Base-by-base conservation (phyloP, 2,113 vertebrate species). In the Acrocephalus arundinaceus region DNA sequence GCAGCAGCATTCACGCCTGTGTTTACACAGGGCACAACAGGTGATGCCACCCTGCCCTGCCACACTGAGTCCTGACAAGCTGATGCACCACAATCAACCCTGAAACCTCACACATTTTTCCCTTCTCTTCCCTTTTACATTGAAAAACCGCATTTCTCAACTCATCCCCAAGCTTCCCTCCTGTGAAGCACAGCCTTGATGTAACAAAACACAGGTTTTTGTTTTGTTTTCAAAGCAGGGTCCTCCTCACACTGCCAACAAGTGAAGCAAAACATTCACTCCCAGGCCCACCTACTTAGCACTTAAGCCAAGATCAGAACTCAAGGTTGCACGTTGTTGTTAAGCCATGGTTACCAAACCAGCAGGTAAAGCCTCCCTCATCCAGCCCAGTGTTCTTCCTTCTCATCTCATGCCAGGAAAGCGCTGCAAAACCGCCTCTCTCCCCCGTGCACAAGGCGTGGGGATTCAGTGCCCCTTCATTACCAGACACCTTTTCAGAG, bases 401-500 rank as follows among this genome's bases (percentile, higher is more conserved):
- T 28, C 43, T 62, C 77, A 89, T 37, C 43, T 46, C 33, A 30
- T 2, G 7, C 41, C 4, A 1, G 2, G 5, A 37, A 55, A 79
- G 31, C 4, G 0, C 46, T n/a, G 19, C 51, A 61, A 71, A 82
- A 4, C 5, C 11, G 17, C 23, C 20, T 67, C 57, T 10, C 35
- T 75, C 15, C 24, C 16, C 13, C 0, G 0, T 4, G 33, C 28
- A 41, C 33, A 52, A 83, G 71, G 51, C 0, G 0, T 11, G 30
- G 2, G 4, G 46, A 80, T 52, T 73, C 67, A 41, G 24, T 2
- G 10, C 41, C n/a, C 49, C 68, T 55, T 76, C 67, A 51, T 65
- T 51, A 57, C 13, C 68, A 46, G 45, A 3, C 79, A 73, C 37
- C 37, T 88, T 67, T 71, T 67, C 82, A 71, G 48, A 61, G 1